These are phyloP conservation scores for Chloropsis cyanopogon DNA, from an alignment of 2,113 vertebrate genomes.

Conservation along the genomic window DNA sequence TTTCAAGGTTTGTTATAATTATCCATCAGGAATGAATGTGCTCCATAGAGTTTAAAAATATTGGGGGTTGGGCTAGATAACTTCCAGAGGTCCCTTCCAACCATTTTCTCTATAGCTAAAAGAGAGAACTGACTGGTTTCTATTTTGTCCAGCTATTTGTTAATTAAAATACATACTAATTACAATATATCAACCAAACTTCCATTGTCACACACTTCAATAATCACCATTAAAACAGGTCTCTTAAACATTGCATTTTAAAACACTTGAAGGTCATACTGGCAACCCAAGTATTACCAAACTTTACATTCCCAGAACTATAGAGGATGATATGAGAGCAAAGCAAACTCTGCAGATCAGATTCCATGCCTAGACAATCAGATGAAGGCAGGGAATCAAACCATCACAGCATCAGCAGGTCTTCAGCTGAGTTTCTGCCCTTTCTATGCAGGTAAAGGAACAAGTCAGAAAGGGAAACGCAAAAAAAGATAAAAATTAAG, in stretches of 20 bases:
- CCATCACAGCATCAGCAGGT: background rate
- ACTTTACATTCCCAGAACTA: background rate
- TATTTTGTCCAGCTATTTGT: background rate
- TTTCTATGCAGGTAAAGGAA: background rate
- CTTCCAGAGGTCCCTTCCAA: background rate
- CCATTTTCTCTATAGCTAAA: background rate
- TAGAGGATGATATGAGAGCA: background rate
- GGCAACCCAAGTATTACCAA: background rate
- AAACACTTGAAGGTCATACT: background rate
- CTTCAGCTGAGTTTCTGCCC: background rate
- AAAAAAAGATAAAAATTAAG: background rate
- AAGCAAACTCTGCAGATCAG: background rate
- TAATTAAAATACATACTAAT: background rate
- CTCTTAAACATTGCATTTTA: background rate
- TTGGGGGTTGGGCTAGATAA: background rate
- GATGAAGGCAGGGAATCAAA: background rate
- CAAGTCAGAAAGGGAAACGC: background rate
- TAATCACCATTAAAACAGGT: background rate
- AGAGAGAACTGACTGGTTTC: background rate
- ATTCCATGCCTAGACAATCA: background rate
- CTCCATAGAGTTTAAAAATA: background rate
- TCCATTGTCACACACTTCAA: too few species aligned
- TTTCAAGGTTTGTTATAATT: background rate
- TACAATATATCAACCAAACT: background rate
- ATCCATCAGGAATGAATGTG: background rate